Conservation (phyloP, 2,113 vertebrate genomes). For the Casuarius casuarius region DNA sequence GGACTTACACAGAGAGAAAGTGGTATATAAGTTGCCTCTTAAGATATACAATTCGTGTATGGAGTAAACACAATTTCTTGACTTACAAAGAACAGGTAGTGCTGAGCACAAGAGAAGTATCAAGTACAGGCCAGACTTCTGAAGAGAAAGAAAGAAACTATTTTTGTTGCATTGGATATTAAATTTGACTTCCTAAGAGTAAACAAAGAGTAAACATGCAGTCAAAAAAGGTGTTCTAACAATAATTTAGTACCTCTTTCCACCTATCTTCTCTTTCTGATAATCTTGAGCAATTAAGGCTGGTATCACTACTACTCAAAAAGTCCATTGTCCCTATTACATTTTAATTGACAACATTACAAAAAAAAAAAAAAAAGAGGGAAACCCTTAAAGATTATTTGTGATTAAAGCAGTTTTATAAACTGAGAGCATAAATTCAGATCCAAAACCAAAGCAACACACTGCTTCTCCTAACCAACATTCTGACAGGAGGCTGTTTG, state of each 20-base stretch:
- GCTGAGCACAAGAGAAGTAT: background rate
- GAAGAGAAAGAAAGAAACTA: background rate
- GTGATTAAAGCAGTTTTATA: background rate
- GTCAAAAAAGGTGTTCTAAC: background rate
- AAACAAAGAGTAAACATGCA: background rate
- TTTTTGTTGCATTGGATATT: background rate
- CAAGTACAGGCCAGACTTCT: background rate
- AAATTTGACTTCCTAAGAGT: background rate
- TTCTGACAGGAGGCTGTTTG: background rate
- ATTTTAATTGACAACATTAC: background rate
- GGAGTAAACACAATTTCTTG: background rate
- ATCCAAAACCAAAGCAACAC: background rate
- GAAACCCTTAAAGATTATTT: background rate
- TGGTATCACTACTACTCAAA: background rate
- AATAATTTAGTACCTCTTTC: background rate
- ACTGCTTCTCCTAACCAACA: background rate
- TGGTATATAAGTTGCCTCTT: background rate
- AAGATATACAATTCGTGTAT: fast-evolving
- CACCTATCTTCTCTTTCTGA: background rate
- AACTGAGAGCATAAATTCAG: background rate
- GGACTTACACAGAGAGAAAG: background rate
- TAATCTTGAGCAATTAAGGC: background rate
- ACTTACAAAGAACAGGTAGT: background rate
- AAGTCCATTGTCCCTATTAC: background rate
- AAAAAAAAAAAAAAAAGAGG: background rate